Evolutionary conservation across 2,113 vertebrate genomes (phyloP), one percentile per base, ranked within the genome.

Genomic region (Pluvialis apricaria): DNA sequence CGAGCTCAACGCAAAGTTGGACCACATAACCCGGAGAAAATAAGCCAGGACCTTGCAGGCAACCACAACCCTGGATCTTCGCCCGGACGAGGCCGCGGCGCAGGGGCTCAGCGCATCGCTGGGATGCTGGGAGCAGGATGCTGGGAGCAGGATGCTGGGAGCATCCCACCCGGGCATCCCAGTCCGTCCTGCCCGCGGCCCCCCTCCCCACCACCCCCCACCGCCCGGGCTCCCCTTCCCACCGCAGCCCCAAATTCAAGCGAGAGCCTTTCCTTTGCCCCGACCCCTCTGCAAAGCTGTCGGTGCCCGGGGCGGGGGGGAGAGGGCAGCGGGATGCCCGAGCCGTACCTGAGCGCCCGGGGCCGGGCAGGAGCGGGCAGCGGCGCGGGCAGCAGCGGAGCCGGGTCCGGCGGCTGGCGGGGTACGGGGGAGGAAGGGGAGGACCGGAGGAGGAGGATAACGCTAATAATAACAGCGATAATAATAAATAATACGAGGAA

Each of bases 281-380:
- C 44, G 19, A 38, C 4, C 22, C 6, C 49, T 44, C 64, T 2
- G 64, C 34, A 17, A 22, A 65, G 57, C 66, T 3, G n/a, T 24
- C 28, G 52, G 66, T 29, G 47, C 40, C 57, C 40, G 40, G 9
- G 13, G 38, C 3, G 29, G 40, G 31, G 31, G 40, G 16, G 5
- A 2, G 61, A 3, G 15, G 47, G 49, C n/a, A 17, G 91, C 42
- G 47, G 26, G 49, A 3, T 73, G 60, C 55, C 80, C 44, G 31
- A 86, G 71, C 70, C 82, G 24, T 96, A 95, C 95, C 95, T 93
- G 93, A 22, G 55, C 4, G 57, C 32, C 77, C 62, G 69, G 69
- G 82, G 77, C 58, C 68, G 88, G 91, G 84, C 62, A 9, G 90
- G 8, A 73, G 81, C 84, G 58, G 64, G 62, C 38, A 31, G 86